Evolutionary conservation across 2,797 vertebrate genomes (phyloP).

Genomic region (Macropus fuliginosus): DNA sequence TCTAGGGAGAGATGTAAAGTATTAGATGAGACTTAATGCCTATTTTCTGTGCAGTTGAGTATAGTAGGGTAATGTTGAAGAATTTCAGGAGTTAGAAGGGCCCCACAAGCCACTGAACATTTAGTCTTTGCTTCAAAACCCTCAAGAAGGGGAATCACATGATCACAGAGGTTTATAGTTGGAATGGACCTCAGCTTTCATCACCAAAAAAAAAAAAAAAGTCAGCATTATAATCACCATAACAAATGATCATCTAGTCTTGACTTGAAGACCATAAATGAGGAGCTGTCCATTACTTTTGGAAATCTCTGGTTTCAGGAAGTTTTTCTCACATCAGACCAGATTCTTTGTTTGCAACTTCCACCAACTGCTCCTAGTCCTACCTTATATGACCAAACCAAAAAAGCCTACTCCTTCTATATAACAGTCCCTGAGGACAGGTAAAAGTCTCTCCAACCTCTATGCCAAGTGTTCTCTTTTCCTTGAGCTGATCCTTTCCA

Average conservation of each 20-base stretch:
- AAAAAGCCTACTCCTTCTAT: too few species aligned
- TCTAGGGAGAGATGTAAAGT: neutral
- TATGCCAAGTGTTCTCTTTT: neutral
- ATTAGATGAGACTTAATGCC: neutral
- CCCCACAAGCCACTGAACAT: neutral
- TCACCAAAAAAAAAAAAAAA: neutral
- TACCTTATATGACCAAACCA: neutral
- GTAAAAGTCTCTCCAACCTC: neutral
- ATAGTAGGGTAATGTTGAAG: neutral
- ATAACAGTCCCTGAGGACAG: neutral
- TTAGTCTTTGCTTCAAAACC: neutral
- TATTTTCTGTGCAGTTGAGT: neutral
- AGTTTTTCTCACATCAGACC: too few species aligned
- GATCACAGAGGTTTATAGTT: neutral
- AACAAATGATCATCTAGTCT: neutral
- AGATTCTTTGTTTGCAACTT: too few species aligned
- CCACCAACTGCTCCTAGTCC: neutral
- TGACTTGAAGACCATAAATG: neutral
- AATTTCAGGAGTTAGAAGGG: neutral
- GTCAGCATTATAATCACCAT: neutral
- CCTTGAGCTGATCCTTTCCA: neutral
- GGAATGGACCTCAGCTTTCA: neutral
- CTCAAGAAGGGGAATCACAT: neutral
- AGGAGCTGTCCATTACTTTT: neutral
- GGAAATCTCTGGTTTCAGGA: too few species aligned